phyloP scores from a whole-genome alignment of 2,888 invertebrate genomes.

The Pilophorus perplexus region DNA sequence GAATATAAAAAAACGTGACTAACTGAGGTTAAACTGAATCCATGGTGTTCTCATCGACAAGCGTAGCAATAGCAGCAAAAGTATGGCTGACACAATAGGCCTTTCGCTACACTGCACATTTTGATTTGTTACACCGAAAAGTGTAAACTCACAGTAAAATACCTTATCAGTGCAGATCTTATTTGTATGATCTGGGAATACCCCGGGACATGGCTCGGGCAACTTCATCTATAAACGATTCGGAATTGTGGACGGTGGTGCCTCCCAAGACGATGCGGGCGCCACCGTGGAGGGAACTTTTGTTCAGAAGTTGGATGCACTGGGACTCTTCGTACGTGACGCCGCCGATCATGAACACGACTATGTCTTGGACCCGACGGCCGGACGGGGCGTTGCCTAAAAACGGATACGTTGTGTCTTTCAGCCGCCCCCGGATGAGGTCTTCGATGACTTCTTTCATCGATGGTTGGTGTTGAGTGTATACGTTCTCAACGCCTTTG shows the following conservation, averaged over 20 bases:
- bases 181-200: slow-evolving; percentile 4
- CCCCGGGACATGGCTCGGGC: slow-evolving; percentile 28
- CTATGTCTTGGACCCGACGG: slow-evolving; percentile 77
- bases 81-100: no score
- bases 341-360: slow-evolving; percentile 95
- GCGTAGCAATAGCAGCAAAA: no score
- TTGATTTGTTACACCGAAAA: no score
- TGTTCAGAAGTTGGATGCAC: slow-evolving; percentile 77
- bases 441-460: slow-evolving; percentile 87
- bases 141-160: no score
- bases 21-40: no score
- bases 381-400: slow-evolving; percentile 59
- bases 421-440: slow-evolving; percentile 83
- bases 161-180: neutral
- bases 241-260: slow-evolving; percentile 86
- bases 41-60: no score
- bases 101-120: no score
- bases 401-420: slow-evolving; percentile 80
- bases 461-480: slow-evolving; percentile 96
- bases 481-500: slow-evolving; percentile 97
- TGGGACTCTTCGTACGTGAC: slow-evolving; percentile 94
- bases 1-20: no score
- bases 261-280: slow-evolving; percentile 82
- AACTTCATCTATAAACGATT: slow-evolving; percentile 75
- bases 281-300: slow-evolving; percentile 65